Percentiles rank a stretch among this genome's conserved stretches.
These are phyloP conservation scores for Ptychobarbus kaznakovi DNA, from an alignment of 2,797 vertebrate genomes.

Conservation along the genomic window DNA sequence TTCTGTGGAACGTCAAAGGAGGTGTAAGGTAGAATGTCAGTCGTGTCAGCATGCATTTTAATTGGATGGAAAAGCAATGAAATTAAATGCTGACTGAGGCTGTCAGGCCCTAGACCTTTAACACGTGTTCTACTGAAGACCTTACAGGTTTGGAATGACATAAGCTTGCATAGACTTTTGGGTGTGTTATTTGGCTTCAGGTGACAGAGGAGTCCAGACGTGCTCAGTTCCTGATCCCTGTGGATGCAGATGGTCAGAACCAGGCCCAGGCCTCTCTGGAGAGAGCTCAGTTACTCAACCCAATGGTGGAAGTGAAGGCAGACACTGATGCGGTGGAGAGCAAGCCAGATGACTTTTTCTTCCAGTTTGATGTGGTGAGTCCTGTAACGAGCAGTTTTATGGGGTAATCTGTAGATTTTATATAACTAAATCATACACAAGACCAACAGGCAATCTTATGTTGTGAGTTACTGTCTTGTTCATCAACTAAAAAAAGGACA, in stretches of 20 bases:
- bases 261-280: conserved; percentile 89
- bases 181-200: conserved; percentile 67
- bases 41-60: too few species aligned
- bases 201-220: conserved; percentile 84
- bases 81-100: background rate
- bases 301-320: conserved; percentile 93
- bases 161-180: background rate
- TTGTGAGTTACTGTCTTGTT: background rate
- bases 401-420: background rate
- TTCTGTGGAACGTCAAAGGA: background rate
- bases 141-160: background rate
- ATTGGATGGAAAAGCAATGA: background rate
- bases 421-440: background rate
- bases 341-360: conserved; percentile 88
- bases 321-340: conserved; percentile 79
- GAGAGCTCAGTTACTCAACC: conserved; percentile 93
- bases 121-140: background rate
- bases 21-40: background rate
- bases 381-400: background rate
- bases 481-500: background rate
- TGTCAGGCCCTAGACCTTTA: background rate
- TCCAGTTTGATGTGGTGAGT: conserved; percentile 93
- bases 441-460: background rate
- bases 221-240: conserved; percentile 90
- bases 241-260: conserved; percentile 82